phyloP scores from a whole-genome alignment of 2,888 invertebrate species.

The Steinernema hermaphroditum region DNA sequence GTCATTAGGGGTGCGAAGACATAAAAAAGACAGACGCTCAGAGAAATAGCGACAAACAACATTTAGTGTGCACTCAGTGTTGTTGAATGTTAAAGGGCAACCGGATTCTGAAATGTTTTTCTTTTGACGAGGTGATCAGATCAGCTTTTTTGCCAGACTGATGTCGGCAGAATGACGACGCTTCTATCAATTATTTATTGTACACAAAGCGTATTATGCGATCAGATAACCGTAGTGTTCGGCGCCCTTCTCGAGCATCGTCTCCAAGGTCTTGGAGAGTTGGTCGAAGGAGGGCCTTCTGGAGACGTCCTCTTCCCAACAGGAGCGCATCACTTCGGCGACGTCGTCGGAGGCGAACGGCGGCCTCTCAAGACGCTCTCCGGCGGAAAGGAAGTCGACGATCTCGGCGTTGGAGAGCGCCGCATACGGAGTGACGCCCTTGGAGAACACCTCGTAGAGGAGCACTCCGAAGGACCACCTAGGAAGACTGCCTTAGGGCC shows the following conservation, averaged over 20 bases:
- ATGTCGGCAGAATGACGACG: too few species aligned
- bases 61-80: too few species aligned
- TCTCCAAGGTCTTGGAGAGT: neutral
- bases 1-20: too few species aligned
- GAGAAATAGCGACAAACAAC: too few species aligned
- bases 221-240: constrained; percentile 18
- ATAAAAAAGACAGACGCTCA: too few species aligned
- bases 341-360: neutral
- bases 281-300: neutral
- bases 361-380: neutral
- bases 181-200: too few species aligned
- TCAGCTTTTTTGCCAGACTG: too few species aligned
- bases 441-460: constrained; percentile 31
- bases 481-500: neutral
- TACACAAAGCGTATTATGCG: constrained; percentile 12
- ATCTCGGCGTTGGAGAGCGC: constrained; percentile 34
- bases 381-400: constrained; percentile 30
- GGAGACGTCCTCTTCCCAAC: neutral
- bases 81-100: too few species aligned
- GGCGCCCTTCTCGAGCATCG: neutral
- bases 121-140: too few species aligned
- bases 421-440: constrained; percentile 32
- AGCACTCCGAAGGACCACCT: constrained; percentile 34
- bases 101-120: too few species aligned
- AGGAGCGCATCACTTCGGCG: neutral